These are phyloP conservation scores for Orientallactaga bullata DNA, from an alignment of 2,113 vertebrate genomes.

Conservation along the genomic window DNA sequence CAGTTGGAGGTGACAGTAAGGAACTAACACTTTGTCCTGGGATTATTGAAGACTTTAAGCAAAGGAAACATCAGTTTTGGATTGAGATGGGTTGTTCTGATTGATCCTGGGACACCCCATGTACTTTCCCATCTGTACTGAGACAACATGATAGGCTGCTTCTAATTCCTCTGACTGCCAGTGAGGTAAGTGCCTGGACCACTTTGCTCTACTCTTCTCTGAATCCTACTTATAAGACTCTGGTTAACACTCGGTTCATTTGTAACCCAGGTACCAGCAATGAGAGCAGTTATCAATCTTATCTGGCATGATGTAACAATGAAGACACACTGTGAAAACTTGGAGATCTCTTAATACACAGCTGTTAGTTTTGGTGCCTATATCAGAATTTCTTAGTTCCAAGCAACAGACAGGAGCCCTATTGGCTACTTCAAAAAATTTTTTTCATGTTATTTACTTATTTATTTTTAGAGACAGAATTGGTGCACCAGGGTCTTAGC, in stretches of 20 bases:
- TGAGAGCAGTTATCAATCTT: background rate
- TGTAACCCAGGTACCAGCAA: background rate
- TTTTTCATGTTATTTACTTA: no score
- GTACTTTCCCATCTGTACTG: background rate
- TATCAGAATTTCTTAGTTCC: background rate
- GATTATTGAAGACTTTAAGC: background rate
- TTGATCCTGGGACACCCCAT: background rate
- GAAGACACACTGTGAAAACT: no score
- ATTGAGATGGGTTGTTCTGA: background rate
- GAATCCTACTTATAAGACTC: background rate
- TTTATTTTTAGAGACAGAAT: no score
- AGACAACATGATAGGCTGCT: background rate
- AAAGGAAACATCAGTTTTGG: background rate
- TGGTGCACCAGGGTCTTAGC: no score
- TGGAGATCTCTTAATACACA: background rate
- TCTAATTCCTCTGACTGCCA: background rate
- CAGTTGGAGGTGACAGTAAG: background rate
- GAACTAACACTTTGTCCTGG: background rate
- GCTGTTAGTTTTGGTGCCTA: background rate
- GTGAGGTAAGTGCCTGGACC: background rate
- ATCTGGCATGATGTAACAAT: background rate
- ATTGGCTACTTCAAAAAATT: background rate
- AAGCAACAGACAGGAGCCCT: slow-evolving; percentile 8
- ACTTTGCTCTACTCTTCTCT: background rate
- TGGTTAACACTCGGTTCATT: background rate